Conservation (phyloP, 2,113 vertebrate species). For the Cyanistes caeruleus region DNA sequence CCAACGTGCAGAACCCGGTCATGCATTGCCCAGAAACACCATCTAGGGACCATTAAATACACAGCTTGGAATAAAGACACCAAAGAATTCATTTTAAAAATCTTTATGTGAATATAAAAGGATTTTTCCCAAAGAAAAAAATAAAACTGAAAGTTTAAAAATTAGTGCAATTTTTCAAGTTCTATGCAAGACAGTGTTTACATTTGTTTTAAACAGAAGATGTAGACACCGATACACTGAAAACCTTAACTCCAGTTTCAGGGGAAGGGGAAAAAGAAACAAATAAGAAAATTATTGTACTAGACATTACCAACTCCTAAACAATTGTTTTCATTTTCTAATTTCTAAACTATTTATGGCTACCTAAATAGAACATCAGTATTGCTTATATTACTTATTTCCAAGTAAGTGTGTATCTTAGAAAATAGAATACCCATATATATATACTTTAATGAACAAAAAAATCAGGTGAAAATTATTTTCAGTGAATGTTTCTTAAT, state of each 20-base stretch:
- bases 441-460: background rate
- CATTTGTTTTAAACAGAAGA: constrained; percentile 34
- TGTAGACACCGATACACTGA: background rate
- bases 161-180: constrained; percentile 67
- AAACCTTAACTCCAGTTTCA: background rate
- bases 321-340: constrained; percentile 20
- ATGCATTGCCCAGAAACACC: background rate
- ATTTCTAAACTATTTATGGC: constrained; percentile 57
- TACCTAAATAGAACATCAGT: constrained; percentile 74
- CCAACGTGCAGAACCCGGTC: background rate
- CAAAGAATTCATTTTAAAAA: background rate
- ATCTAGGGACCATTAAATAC: background rate
- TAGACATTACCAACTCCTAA: background rate
- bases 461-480: background rate
- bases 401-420: constrained; percentile 48
- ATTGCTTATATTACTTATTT: constrained; percentile 71
- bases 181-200: constrained; percentile 47
- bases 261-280: background rate
- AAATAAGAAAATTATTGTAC: background rate
- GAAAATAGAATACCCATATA: constrained; percentile 69
- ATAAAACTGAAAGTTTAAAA: constrained; percentile 49
- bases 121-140: constrained; percentile 54
- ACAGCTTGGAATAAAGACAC: constrained; percentile 18
- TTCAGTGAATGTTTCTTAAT: background rate
- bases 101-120: constrained; percentile 73